These are phyloP conservation scores for Sturmia bella DNA, from an alignment of 2,888 invertebrate genomes.

Conservation along the genomic window DNA sequence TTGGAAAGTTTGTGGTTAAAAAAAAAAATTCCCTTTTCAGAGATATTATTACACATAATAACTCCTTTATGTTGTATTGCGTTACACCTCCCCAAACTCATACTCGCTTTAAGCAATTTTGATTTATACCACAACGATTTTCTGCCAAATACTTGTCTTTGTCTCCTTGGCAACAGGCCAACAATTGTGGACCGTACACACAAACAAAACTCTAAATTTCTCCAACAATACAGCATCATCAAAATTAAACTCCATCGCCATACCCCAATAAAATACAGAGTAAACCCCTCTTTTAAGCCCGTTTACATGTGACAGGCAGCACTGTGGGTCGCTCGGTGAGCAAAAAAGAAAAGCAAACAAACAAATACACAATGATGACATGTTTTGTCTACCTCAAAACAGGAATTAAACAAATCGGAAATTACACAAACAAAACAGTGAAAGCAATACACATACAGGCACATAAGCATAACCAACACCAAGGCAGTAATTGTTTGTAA, in stretches of 20 bases:
- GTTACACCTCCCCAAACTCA: neutral
- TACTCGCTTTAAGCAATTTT: neutral
- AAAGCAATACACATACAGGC: neutral
- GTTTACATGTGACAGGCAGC: too few relatives aligned
- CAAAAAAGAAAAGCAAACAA: neutral
- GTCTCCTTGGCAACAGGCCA: constrained; percentile 58
- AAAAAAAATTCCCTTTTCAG: too few relatives aligned
- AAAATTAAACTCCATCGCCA: constrained; percentile 14
- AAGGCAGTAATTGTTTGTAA: neutral
- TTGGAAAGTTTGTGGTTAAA: too few relatives aligned
- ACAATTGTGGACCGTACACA: neutral
- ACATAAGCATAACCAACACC: neutral
- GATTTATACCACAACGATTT: constrained; percentile 17
- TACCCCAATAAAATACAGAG: constrained; percentile 47
- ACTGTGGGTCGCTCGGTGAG: too few relatives aligned
- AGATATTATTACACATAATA: neutral
- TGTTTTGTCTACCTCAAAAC: constrained; percentile 42
- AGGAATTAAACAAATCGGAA: constrained; percentile 42
- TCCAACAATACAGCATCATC: constrained; percentile 15
- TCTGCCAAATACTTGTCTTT: constrained; percentile 14
- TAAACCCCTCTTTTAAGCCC: neutral
- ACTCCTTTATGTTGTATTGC: neutral
- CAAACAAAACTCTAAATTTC: constrained; percentile 8
- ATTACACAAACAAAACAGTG: constrained; percentile 10
- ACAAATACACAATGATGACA: neutral